Conservation (phyloP, 2,888 invertebrate genomes). For the Caenorhabditis sinica region DNA sequence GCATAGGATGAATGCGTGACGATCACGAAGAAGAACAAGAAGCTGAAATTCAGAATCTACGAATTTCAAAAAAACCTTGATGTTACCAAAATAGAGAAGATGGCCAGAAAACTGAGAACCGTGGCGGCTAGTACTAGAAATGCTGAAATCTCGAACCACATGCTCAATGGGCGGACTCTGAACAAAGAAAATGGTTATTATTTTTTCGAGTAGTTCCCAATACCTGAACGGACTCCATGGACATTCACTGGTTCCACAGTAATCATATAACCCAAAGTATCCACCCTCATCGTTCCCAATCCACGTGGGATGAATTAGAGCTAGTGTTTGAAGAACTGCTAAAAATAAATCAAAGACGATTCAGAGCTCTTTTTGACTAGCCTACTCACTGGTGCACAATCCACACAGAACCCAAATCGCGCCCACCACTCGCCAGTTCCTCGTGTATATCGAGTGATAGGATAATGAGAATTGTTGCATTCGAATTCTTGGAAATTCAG, state of each 20-base stretch:
- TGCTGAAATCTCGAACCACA: conserved; percentile 92
- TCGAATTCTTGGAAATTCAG: neutral
- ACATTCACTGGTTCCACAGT: conserved; percentile 86
- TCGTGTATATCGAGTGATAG: conserved; percentile 82
- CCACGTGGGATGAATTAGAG: conserved; percentile 92
- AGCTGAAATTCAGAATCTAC: conserved; percentile 68
- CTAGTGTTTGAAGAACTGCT: conserved; percentile 94
- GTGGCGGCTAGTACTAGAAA: conserved; percentile 92
- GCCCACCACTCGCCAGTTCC: conserved; percentile 89
- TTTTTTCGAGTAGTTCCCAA: no score
- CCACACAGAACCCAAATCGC: conserved; percentile 98
- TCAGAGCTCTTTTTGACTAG: neutral
- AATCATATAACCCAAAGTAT: conserved; percentile 94
- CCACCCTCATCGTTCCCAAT: conserved; percentile 87
- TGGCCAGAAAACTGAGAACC: conserved; percentile 91
- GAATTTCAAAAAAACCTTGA: conserved; percentile 85
- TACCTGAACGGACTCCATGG: conserved; percentile 71
- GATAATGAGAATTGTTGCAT: conserved; percentile 74
- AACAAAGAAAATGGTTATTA: conserved; percentile 31
- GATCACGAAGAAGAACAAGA: conserved; percentile 76
- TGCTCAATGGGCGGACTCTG: conserved; percentile 88
- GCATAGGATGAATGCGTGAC: conserved; percentile 91
- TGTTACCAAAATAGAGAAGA: conserved; percentile 90
- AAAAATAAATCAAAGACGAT: neutral
- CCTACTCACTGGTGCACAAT: conserved; percentile 87